phyloP scores from a whole-genome alignment of 2,888 invertebrate species.

The Steromphala cineraria region DNA sequence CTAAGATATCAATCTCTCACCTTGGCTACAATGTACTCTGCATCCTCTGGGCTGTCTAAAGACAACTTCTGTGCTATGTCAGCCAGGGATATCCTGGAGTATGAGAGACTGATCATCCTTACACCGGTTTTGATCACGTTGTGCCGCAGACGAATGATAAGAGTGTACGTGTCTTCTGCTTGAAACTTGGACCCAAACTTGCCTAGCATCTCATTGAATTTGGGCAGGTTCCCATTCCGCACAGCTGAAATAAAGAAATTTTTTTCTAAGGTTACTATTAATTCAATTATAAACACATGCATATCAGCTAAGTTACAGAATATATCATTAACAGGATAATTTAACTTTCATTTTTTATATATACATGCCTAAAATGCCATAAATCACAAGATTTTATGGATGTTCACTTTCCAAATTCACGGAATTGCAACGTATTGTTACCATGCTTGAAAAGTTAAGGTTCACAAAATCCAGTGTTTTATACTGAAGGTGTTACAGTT shows the following conservation, averaged over 20 bases:
- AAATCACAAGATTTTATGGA: no score
- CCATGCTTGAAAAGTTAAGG: no score
- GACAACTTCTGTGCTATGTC: constrained; percentile 96
- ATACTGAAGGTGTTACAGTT: no score
- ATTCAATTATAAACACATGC: no score
- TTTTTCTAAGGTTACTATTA: no score
- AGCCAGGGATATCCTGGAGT: constrained; percentile 94
- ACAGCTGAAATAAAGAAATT: constrained; percentile 79
- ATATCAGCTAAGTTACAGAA: no score
- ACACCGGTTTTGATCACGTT: constrained; percentile 99
- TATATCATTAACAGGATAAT: no score
- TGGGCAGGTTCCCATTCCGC: constrained; percentile 92
- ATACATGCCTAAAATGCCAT: no score
- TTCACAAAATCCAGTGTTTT: no score
- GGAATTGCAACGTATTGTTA: no score
- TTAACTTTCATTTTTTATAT: no score
- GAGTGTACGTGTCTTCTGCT: constrained; percentile 94
- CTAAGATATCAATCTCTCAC: constrained; percentile 58
- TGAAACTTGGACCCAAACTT: constrained; percentile 94
- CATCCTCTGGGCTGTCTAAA: constrained; percentile 96
- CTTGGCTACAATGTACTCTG: constrained; percentile 98
- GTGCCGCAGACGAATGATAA: constrained; percentile 95
- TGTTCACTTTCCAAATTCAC: no score
- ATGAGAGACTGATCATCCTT: constrained; percentile 95
- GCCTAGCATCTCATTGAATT: constrained; percentile 94